Base-by-base conservation (phyloP, 2,888 invertebrate species). In the Sinelater perroti region DNA sequence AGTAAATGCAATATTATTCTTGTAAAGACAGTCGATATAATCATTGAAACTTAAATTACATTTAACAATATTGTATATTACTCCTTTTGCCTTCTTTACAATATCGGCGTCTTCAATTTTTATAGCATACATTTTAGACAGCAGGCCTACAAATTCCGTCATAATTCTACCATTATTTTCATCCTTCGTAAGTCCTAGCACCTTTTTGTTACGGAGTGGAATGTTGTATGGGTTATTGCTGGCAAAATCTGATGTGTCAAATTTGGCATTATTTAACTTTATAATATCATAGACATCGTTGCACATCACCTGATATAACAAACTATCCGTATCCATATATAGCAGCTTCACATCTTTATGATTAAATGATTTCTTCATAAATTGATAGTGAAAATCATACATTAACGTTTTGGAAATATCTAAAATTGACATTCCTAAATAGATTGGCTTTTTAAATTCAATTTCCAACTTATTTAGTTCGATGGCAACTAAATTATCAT, bases 101-200 rank as follows among this genome's bases (percentile, higher is more conserved):
- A n/a, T n/a, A n/a, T n/a, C n/a, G n/a, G n/a, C n/a, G n/a, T n/a
- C n/a, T n/a, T n/a, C n/a, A n/a, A n/a, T n/a, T n/a, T n/a, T n/a
- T n/a, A n/a, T n/a, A n/a, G n/a, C n/a, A n/a, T 72, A 71, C 59
- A 68, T 59, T 54, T 70, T 70, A 4, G 66, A 45, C 38, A 63
- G 42, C 6, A 72, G 47, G 1, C 71, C 73, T 1, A 71, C 61
- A 60, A 71, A 75, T 57, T 73, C 68, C 1, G 59, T 67, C 61
- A 73, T 70, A 10, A 70, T 61, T 42, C 50, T 38, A 2, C 72
- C 71, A 17, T 67, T 65, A 35, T 62, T 65, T 53, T 75, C 73
- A 62, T 73, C 72, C 59, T 74, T 73, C 67, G 74, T 70, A 28
- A 72, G 46, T 2, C 74, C 72, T 2, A 70, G 16, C 1, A 70